Conservation (phyloP, 2,888 invertebrate species). For the Eustalomyia histrio region DNA sequence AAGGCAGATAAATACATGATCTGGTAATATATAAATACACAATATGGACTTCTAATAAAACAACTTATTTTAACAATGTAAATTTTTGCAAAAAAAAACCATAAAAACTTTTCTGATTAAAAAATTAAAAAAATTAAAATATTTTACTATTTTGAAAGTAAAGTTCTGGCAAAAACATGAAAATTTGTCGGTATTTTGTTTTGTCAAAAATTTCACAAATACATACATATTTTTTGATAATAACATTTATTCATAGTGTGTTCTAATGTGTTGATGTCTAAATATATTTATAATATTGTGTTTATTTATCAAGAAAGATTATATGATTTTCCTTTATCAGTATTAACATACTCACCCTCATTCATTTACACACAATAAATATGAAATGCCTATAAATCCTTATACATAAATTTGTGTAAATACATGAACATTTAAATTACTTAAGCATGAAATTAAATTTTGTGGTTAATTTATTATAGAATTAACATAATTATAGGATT, state of each 20-base stretch:
- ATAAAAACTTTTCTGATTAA: no score
- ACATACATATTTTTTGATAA: neutral
- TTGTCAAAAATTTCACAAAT: no score
- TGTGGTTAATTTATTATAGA: conserved; percentile 57
- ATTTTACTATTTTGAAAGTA: no score
- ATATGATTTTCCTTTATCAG: conserved; percentile 3
- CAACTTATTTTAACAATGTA: no score
- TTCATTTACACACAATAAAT: neutral
- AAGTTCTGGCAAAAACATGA: no score
- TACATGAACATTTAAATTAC: conserved; percentile 36
- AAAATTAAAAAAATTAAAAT: no score
- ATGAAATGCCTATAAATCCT: no score
- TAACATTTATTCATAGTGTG: neutral
- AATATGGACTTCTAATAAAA: no score
- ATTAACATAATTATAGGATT: conserved; percentile 58
- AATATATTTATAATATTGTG: conserved; percentile 19
- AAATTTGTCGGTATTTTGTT: no score
- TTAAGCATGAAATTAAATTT: conserved; percentile 60
- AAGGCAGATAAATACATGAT: neutral
- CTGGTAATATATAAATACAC: neutral
- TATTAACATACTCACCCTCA: neutral
- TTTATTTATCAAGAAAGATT: conserved; percentile 22
- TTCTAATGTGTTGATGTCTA: conserved; percentile 3
- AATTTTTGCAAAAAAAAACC: no score
- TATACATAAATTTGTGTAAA: neutral